Percentiles rank a stretch among this genome's conserved stretches.
Conservation (phyloP, 2,888 invertebrate genomes). For the Helleia helle region DNA sequence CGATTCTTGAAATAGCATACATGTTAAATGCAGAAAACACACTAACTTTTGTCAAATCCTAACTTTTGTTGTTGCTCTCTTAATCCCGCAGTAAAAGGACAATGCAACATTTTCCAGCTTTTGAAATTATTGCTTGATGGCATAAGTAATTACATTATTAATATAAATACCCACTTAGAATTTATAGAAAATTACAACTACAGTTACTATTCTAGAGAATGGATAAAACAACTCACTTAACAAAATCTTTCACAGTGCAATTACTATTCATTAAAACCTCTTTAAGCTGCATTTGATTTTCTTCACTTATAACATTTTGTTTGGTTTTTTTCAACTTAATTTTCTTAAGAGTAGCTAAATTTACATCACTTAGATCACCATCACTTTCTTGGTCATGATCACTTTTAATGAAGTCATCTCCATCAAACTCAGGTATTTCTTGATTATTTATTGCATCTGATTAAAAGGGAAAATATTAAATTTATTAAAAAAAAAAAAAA, state of each 20-base stretch:
- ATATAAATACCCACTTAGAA: too few species aligned
- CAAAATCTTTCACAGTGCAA: slow-evolving; percentile 54
- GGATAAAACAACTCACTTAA: slow-evolving; percentile 23
- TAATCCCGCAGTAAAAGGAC: too few species aligned
- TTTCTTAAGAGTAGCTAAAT: slow-evolving; percentile 46
- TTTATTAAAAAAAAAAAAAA: too few species aligned
- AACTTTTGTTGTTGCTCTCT: too few species aligned
- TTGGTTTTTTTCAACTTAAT: slow-evolving; percentile 38
- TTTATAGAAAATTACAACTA: too few species aligned
- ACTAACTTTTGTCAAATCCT: too few species aligned
- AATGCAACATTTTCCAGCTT: too few species aligned
- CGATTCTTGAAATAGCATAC: too few species aligned
- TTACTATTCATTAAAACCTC: slow-evolving; percentile 39
- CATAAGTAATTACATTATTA: too few species aligned
- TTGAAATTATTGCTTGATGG: too few species aligned
- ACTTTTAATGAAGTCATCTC: slow-evolving; percentile 26
- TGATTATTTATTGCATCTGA: slow-evolving; percentile 42
- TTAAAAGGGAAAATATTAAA: slow-evolving; percentile 8
- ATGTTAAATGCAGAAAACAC: too few species aligned
- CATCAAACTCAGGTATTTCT: slow-evolving; percentile 31
- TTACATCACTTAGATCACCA: slow-evolving; percentile 41
- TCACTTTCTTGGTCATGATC: slow-evolving; percentile 29
- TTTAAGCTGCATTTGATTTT: slow-evolving; percentile 38
- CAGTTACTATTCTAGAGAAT: too few species aligned
- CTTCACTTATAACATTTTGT: slow-evolving; percentile 31